These are phyloP conservation scores for Hydraecia micacea DNA, from an alignment of 2,888 invertebrate species.

Conservation along the genomic window DNA sequence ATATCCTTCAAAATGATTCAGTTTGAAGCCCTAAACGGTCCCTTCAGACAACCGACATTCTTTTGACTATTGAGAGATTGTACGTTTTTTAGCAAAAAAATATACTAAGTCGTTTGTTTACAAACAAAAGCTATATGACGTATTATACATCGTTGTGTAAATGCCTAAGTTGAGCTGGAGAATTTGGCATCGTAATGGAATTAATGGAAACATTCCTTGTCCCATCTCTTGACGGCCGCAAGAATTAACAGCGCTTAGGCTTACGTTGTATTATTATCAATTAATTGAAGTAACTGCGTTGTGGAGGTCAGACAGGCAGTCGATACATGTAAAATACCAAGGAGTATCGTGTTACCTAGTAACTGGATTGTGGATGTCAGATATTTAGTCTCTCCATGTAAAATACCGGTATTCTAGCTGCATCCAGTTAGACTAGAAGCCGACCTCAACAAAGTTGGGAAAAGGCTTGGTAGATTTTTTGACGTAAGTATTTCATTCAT, in stretches of 20 bases:
- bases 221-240: conserved; percentile 43
- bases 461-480: background rate
- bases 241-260: conserved; percentile 48
- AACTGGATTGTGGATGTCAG: background rate
- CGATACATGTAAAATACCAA: background rate
- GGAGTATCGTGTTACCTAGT: too few species aligned
- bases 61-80: background rate
- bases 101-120: background rate
- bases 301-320: background rate
- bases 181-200: conserved; percentile 60
- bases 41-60: background rate
- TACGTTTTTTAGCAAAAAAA: background rate
- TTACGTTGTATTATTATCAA: conserved; percentile 7
- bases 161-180: conserved; percentile 50
- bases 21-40: background rate
- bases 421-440: background rate
- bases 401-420: background rate
- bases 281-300: background rate
- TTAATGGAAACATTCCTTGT: conserved; percentile 57
- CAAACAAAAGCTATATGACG: conserved; percentile 7
- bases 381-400: background rate
- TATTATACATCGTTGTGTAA: conserved; percentile 40
- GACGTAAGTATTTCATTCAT: too few species aligned
- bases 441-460: background rate
- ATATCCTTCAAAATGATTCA: background rate